A percentile compares a stretch with the other conserved stretches of the same genome.
These are phyloP conservation scores for Chelon auratus DNA, from an alignment of 2,797 vertebrate genomes.

Conservation along the genomic window DNA sequence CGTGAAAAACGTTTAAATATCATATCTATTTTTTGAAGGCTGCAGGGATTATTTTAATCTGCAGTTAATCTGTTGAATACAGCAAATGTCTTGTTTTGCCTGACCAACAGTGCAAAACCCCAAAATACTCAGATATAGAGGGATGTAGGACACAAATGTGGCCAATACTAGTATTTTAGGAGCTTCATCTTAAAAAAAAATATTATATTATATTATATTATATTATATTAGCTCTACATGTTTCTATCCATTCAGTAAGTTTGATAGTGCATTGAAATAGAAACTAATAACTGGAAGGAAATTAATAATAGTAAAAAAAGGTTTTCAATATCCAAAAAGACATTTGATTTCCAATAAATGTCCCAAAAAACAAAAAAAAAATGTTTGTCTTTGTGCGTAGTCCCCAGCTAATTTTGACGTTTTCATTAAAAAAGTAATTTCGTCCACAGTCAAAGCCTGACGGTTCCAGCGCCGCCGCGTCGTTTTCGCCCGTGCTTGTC, in stretches of 20 bases:
- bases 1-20: neutral
- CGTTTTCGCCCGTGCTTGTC: slow-evolving; percentile 44
- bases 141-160: neutral
- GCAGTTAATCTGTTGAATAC: neutral
- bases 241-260: neutral
- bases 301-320: neutral
- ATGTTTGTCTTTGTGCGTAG: neutral
- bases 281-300: slow-evolving; percentile 12
- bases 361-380: neutral
- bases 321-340: neutral
- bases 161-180: neutral
- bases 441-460: slow-evolving; percentile 3
- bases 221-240: neutral
- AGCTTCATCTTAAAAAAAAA: no score
- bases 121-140: neutral
- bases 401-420: slow-evolving; percentile 1
- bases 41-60: neutral
- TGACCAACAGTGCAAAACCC: neutral
- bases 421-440: slow-evolving; percentile 9
- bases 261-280: neutral
- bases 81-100: neutral
- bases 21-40: neutral
- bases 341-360: neutral
- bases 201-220: neutral
- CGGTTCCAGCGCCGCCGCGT: slow-evolving; percentile 4